Conservation (phyloP, 2,888 invertebrate genomes). For the Eupithecia abbreviata region DNA sequence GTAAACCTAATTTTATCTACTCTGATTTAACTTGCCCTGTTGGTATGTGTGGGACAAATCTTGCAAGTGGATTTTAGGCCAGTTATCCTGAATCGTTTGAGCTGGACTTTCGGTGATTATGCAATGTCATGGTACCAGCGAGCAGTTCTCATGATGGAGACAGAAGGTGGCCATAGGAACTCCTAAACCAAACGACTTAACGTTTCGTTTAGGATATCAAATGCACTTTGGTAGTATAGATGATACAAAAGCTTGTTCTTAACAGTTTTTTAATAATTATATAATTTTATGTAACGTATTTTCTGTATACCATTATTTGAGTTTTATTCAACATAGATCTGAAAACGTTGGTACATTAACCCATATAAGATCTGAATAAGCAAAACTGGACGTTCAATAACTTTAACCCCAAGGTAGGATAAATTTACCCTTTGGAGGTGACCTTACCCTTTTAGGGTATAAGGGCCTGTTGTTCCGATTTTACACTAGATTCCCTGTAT, state of each 20-base stretch:
- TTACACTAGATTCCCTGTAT: conserved; percentile 33
- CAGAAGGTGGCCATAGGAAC: background rate
- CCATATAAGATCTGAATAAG: conserved; percentile 6
- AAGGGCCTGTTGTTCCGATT: conserved; percentile 29
- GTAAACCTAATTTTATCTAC: background rate
- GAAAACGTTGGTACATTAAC: background rate
- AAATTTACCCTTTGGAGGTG: conserved; percentile 7
- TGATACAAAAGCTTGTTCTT: too few relatives aligned
- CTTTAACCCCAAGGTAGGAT: conserved; percentile 10
- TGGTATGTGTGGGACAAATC: too few relatives aligned
- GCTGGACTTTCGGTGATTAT: too few relatives aligned
- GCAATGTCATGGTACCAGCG: too few relatives aligned
- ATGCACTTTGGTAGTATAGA: too few relatives aligned
- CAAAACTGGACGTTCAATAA: background rate
- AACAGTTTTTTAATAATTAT: too few relatives aligned
- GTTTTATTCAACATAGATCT: background rate
- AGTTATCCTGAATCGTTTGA: too few relatives aligned
- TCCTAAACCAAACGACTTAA: background rate
- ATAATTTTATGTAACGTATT: background rate
- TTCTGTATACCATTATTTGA: background rate
- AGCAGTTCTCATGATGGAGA: too few relatives aligned
- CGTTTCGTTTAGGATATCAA: too few relatives aligned
- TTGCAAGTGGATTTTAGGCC: too few relatives aligned
- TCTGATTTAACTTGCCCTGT: too few relatives aligned
- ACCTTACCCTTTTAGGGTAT: conserved; percentile 15